Conservation (phyloP, 1,140 invertebrate species). For the Geopemphigus sp. region DNA sequence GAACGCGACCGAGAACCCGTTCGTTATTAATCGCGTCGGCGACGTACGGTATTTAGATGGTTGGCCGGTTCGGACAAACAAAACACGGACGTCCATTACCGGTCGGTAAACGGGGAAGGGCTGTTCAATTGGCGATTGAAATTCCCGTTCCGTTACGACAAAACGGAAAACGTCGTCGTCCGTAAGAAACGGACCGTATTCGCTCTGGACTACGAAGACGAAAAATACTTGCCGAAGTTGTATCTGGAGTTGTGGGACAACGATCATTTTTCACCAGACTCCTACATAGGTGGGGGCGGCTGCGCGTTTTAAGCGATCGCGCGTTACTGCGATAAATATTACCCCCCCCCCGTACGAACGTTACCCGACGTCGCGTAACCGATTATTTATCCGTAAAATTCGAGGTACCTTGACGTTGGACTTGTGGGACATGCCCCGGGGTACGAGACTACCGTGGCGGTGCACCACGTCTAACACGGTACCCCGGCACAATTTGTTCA, state of each 20-base stretch:
- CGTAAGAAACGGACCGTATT: constrained; percentile 54
- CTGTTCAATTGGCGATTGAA: constrained; percentile 91
- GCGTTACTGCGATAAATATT: too few species aligned
- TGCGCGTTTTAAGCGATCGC: too few species aligned
- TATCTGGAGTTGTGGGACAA: constrained; percentile 65
- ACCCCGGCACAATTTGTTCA: constrained; percentile 75
- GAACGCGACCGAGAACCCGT: too few species aligned
- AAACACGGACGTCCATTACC: constrained; percentile 78
- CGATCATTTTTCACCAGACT: constrained; percentile 73
- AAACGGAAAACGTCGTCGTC: constrained; percentile 72
- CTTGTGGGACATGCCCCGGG: constrained; percentile 62
- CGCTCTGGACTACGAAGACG: constrained; percentile 52
- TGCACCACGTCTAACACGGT: constrained; percentile 65
- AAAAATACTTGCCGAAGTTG: constrained; percentile 59
- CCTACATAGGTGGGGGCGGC: constrained; percentile 76
- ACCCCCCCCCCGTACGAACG: too few species aligned
- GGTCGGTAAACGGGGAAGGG: constrained; percentile 75
- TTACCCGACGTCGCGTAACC: neutral
- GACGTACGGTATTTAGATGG: too few species aligned
- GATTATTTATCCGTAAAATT: neutral
- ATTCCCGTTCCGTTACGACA: constrained; percentile 76
- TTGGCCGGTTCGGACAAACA: constrained; percentile 71
- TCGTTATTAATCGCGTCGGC: too few species aligned
- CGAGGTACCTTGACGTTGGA: constrained; percentile 62
- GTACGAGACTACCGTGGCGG: constrained; percentile 60